Base-by-base conservation (phyloP, 2,113 vertebrate genomes). In the Aspidoscelis tigris region DNA sequence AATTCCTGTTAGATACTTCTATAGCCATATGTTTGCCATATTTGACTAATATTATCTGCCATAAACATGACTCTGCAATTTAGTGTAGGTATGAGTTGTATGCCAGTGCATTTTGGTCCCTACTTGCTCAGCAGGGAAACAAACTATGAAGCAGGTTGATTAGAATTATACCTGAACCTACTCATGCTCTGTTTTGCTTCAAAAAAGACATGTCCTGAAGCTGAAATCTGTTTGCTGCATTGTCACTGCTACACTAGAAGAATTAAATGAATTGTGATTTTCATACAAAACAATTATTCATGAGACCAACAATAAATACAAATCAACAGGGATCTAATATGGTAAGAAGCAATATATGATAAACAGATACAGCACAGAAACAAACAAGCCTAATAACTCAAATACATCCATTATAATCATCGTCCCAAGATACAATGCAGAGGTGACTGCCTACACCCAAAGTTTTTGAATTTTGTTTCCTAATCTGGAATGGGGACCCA, bases 321-420 rank as follows among this genome's bases (percentile, higher is more conserved):
- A 87, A 24, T 9, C 16, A 85, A 47, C 86, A 86, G 47, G 0
- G 5, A 18, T 71, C 41, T 70, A 70, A n/a, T 47, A 79, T 58
- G 20, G 7, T 44, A 43, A 65, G 78, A 8, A n/a, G 61, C 76
- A 70, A 24, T 14, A 78, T 22, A 0, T 21, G 71, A 16, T 12
- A 41, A 50, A 75, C 12, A 43, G 47, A 41, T 39, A 22, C 6
- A 68, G 26, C 21, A 2, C 70, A 78, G 0, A 22, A 80, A 81
- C 41, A 81, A 3, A 71, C 10, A 84, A 88, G 1, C 7, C 0
- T 0, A 0, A 0, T 20, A 61, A 7, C 61, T 58, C 7, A 26
- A 47, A 78, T 61, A 72, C 0, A 1, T 1, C 16, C 66, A 74
- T n/a, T 85, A 86, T 11, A 43, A 21, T 53, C 72, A 81, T 7